Evolutionary conservation across 2,113 vertebrate species (phyloP).

Genomic region (Lampris megalopsis): DNA sequence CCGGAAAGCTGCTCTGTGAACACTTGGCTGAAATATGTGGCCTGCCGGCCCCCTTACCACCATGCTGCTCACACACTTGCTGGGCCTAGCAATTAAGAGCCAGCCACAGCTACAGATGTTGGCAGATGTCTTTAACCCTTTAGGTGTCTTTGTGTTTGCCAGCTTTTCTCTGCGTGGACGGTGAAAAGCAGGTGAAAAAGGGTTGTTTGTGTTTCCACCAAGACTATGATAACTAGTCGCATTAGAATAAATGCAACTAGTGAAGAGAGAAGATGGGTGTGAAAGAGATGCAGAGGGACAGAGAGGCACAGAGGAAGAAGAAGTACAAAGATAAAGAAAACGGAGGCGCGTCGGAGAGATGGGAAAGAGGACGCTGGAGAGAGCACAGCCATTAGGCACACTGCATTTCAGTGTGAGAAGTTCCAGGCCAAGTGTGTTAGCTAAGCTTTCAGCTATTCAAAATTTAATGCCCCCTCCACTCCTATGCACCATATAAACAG

Average conservation of each 20-base stretch:
- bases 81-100: constrained; percentile 92
- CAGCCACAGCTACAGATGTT: constrained; percentile 93
- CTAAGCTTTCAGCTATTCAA: constrained; percentile 55
- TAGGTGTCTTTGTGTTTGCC: constrained; percentile 40
- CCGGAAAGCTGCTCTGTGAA: constrained; percentile 96
- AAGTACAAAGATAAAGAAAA: neutral
- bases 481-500: constrained; percentile 68
- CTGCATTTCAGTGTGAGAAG: constrained; percentile 52
- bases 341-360: constrained; percentile 3
- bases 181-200: neutral
- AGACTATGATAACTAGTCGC: neutral
- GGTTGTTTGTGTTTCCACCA: neutral
- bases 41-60: constrained; percentile 85
- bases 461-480: constrained; percentile 53
- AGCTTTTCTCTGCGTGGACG: neutral
- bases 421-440: constrained; percentile 55
- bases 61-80: constrained; percentile 84
- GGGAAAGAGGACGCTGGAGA: constrained; percentile 20
- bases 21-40: constrained; percentile 93
- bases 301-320: neutral
- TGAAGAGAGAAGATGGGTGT: neutral
- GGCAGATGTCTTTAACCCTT: constrained; percentile 83
- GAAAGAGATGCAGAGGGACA: neutral
- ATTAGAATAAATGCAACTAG: neutral
- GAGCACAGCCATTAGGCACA: constrained; percentile 9